Evolutionary conservation across 2,888 invertebrate genomes (phyloP).

Genomic region (Chymomyza amoena): DNA sequence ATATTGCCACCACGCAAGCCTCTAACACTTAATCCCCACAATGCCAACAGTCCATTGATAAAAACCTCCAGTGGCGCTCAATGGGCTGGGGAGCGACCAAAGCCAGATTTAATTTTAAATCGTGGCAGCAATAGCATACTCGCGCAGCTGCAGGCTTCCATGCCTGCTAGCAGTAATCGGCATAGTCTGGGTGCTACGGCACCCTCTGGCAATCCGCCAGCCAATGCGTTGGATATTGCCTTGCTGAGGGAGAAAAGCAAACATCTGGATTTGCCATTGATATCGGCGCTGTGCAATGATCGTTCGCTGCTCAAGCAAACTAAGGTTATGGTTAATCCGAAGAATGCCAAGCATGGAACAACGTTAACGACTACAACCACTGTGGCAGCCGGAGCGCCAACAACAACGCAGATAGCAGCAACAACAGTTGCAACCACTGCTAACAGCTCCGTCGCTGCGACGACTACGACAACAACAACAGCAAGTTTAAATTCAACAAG

Average conservation of each 20-base stretch:
- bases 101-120: conserved; percentile 60
- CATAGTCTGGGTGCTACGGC: conserved; percentile 11
- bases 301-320: conserved; percentile 92
- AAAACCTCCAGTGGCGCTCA: conserved; percentile 76
- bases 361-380: conserved; percentile 33
- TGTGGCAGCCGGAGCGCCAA: conserved; percentile 48
- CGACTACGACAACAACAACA: conserved; percentile 58
- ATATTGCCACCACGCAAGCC: conserved; percentile 70
- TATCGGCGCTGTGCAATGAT: conserved; percentile 96
- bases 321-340: conserved; percentile 90
- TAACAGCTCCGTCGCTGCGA: conserved; percentile 6
- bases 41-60: conserved; percentile 69
- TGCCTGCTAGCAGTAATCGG: conserved; percentile 45
- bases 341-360: conserved; percentile 79
- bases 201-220: conserved; percentile 32
- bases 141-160: conserved; percentile 75
- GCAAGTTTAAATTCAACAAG: conserved; percentile 21
- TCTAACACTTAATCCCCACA: conserved; percentile 64
- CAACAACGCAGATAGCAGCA: conserved; percentile 9
- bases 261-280: conserved; percentile 93
- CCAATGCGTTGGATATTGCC: conserved; percentile 85
- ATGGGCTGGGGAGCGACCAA: conserved; percentile 75
- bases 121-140: conserved; percentile 70
- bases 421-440: conserved; percentile 46
- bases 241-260: conserved; percentile 92